A percentile compares a stretch with the other conserved stretches of the same genome.
phyloP scores from a whole-genome alignment of 2,113 vertebrate species.

The Oxygymnocypris stewartii region DNA sequence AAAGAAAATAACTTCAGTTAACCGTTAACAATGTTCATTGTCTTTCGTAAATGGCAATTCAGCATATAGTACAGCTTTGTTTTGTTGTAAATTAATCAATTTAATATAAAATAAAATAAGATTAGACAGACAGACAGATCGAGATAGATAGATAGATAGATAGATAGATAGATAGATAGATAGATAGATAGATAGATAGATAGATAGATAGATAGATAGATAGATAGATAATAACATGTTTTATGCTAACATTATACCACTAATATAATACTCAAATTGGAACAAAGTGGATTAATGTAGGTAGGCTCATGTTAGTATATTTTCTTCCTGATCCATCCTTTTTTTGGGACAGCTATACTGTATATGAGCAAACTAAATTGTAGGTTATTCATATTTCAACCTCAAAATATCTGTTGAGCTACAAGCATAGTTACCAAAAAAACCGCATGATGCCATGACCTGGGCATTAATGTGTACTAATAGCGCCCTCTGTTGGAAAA shows the following conservation, averaged over 20 bases:
- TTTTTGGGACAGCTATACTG: not conserved
- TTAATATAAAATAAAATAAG: too few relatives aligned
- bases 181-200: not conserved
- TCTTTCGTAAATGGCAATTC: not conserved
- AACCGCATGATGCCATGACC: not conserved
- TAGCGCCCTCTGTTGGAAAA: constrained; percentile 25
- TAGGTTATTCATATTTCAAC: not conserved
- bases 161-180: too few relatives aligned
- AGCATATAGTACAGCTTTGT: not conserved
- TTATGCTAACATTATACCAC: not conserved
- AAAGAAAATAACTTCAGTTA: not conserved
- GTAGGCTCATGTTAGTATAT: not conserved
- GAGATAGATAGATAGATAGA: not conserved
- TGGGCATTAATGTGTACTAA: not conserved
- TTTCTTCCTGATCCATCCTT: not conserved
- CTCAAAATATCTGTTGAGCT: not conserved
- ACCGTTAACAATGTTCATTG: not conserved
- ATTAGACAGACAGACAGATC: too few relatives aligned
- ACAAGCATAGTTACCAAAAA: not conserved
- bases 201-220: too few relatives aligned
- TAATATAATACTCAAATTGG: not conserved
- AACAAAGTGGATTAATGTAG: not conserved
- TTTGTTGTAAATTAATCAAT: not conserved
- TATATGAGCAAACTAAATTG: not conserved
- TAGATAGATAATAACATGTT: too few relatives aligned